Evolutionary conservation across 2,113 vertebrate species (phyloP).

Genomic region (Xerus inauris): DNA sequence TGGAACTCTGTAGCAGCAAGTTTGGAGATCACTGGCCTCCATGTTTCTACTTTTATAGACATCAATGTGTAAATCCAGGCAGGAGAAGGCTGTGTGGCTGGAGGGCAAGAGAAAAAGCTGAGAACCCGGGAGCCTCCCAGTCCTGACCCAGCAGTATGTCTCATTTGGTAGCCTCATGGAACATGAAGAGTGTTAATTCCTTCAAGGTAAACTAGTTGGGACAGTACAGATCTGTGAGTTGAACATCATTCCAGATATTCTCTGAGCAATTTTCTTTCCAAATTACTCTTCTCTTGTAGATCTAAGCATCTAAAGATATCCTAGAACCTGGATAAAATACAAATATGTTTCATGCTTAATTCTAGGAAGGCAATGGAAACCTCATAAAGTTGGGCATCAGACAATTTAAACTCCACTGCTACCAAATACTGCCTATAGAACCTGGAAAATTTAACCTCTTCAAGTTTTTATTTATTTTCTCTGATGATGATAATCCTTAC

Average conservation of each 20-base stretch:
- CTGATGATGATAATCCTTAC: neutral
- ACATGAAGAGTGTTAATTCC: neutral
- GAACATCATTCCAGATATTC: neutral
- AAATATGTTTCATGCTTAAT: neutral
- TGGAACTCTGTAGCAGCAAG: neutral
- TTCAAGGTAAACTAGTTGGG: fast-evolving
- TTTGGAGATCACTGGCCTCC: neutral
- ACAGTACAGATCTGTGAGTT: neutral
- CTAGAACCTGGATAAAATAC: neutral
- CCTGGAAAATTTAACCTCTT: neutral
- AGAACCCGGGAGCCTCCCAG: neutral
- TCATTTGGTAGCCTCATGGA: neutral
- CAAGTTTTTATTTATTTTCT: neutral
- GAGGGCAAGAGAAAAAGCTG: neutral
- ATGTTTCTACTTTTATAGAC: fast-evolving
- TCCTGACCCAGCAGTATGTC: fast-evolving
- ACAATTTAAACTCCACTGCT: neutral
- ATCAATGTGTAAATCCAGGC: neutral
- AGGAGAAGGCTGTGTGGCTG: fast-evolving
- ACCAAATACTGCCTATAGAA: neutral
- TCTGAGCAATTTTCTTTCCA: neutral
- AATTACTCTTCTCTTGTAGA: neutral
- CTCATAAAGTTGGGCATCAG: neutral
- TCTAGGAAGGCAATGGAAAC: neutral
- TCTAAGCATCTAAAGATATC: neutral